A percentile compares a stretch with the other conserved stretches of the same genome.
phyloP scores from a whole-genome alignment of 1,140 invertebrate species.

The Drosophila orena region DNA sequence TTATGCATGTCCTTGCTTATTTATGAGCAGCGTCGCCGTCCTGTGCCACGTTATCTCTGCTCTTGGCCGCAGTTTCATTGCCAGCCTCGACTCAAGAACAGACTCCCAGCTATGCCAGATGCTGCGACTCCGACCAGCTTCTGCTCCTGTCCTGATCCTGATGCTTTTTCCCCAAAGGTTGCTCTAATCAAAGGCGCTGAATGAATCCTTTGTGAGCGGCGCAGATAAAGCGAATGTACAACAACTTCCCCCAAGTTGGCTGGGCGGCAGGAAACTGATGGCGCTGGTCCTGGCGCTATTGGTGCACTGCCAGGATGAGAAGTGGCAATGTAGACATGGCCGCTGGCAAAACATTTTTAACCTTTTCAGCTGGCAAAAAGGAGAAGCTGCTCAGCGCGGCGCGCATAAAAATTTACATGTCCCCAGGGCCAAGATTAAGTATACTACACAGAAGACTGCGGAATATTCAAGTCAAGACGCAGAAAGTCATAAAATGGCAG shows the following conservation, averaged over 20 bases:
- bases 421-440: slow-evolving; percentile 84
- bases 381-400: slow-evolving; percentile 18
- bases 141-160: background rate
- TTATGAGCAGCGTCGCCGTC: slow-evolving; percentile 77
- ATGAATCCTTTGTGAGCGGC: slow-evolving; percentile 81
- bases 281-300: background rate
- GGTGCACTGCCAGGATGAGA: slow-evolving; percentile 52
- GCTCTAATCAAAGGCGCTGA: slow-evolving; percentile 83
- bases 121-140: background rate
- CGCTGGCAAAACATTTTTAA: slow-evolving; percentile 69
- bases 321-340: slow-evolving; percentile 79
- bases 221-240: slow-evolving; percentile 72
- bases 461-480: slow-evolving; percentile 47
- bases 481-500: slow-evolving; percentile 59
- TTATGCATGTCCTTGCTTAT: slow-evolving; percentile 84
- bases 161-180: slow-evolving; percentile 67
- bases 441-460: slow-evolving; percentile 52
- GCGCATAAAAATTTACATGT: slow-evolving; percentile 84
- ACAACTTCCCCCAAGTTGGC: slow-evolving; percentile 20
- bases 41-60: slow-evolving; percentile 66
- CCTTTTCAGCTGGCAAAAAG: slow-evolving; percentile 49
- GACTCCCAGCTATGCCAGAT: slow-evolving; percentile 3
- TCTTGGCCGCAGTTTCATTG: slow-evolving; percentile 79
- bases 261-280: background rate
- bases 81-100: slow-evolving; percentile 64